Evolutionary conservation across 2,888 invertebrate genomes (phyloP).

Genomic region (Stomorhina lunata): DNA sequence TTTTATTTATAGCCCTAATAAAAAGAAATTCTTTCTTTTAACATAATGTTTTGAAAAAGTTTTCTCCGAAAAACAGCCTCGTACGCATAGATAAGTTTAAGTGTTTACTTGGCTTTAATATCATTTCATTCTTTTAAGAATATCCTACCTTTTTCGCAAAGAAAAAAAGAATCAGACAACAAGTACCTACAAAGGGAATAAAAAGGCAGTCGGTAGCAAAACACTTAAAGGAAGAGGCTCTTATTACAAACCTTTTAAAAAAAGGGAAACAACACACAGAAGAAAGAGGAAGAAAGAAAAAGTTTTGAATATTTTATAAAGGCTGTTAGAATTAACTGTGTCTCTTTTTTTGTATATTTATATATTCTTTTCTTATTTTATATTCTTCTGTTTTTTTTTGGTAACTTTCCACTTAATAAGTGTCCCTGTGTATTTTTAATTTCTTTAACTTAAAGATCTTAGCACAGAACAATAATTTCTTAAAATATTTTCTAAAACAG

Average conservation of each 20-base stretch:
- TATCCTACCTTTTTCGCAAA: too few species aligned
- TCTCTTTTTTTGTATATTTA: neutral
- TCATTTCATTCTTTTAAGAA: too few species aligned
- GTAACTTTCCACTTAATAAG: neutral
- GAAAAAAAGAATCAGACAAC: too few species aligned
- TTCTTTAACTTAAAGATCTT: neutral
- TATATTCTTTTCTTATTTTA: neutral
- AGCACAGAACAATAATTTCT: neutral
- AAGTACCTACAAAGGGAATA: neutral
- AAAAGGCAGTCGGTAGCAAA: too few species aligned
- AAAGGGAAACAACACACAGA: neutral
- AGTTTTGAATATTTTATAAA: slow-evolving; percentile 31
- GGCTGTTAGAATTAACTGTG: slow-evolving; percentile 23
- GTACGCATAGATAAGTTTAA: too few species aligned
- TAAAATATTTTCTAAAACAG: too few species aligned
- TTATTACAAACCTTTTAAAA: neutral
- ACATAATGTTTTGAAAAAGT: too few species aligned
- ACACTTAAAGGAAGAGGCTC: neutral
- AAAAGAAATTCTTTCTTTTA: too few species aligned
- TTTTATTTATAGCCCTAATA: too few species aligned
- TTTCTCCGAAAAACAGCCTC: too few species aligned
- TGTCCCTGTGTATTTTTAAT: neutral
- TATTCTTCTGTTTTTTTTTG: too few species aligned
- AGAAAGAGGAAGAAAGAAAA: neutral
- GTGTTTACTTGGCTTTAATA: too few species aligned